Percentiles rank a stretch among this genome's conserved stretches.
These are phyloP conservation scores for Eulithis prunata DNA, from an alignment of 2,888 invertebrate genomes.

Conservation along the genomic window DNA sequence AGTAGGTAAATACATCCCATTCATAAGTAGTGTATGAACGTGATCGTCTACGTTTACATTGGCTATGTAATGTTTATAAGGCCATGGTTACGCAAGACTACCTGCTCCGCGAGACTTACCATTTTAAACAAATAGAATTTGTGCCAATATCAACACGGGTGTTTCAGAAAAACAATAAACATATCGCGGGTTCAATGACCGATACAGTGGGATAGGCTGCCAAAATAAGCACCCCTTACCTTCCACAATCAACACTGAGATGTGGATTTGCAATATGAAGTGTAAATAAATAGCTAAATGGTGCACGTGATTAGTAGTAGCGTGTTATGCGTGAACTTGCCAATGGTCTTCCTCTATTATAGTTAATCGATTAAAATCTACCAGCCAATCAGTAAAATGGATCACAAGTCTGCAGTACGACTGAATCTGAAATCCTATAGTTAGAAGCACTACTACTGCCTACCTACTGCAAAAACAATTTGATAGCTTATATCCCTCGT, in stretches of 20 bases:
- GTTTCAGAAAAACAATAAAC: slow-evolving; percentile 80
- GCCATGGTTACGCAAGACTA: slow-evolving; percentile 65
- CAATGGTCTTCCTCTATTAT: not conserved
- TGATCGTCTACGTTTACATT: slow-evolving; percentile 18
- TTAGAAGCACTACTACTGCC: no score
- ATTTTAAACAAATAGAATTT: slow-evolving; percentile 78
- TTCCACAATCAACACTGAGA: slow-evolving; percentile 57
- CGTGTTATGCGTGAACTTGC: slow-evolving; percentile 9
- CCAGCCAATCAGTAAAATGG: not conserved
- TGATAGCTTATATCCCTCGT: no score
- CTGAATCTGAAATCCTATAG: no score
- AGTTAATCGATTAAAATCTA: not conserved
- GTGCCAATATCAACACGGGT: slow-evolving; percentile 79
- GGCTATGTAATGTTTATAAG: slow-evolving; percentile 48
- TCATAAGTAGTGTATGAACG: slow-evolving; percentile 8
- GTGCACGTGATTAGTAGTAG: slow-evolving; percentile 14
- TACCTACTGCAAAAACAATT: no score
- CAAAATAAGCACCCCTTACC: slow-evolving; percentile 78
- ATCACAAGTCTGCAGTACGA: no score
- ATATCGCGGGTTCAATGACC: slow-evolving; percentile 70
- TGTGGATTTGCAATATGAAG: slow-evolving; percentile 44
- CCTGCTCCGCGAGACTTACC: slow-evolving; percentile 71
- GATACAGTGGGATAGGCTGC: slow-evolving; percentile 65
- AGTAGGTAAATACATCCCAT: no score
- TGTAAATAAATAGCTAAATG: slow-evolving; percentile 39